phyloP scores from a whole-genome alignment of 64 coral and sea anemone genomes.

The Pocillopora verrucosa region DNA sequence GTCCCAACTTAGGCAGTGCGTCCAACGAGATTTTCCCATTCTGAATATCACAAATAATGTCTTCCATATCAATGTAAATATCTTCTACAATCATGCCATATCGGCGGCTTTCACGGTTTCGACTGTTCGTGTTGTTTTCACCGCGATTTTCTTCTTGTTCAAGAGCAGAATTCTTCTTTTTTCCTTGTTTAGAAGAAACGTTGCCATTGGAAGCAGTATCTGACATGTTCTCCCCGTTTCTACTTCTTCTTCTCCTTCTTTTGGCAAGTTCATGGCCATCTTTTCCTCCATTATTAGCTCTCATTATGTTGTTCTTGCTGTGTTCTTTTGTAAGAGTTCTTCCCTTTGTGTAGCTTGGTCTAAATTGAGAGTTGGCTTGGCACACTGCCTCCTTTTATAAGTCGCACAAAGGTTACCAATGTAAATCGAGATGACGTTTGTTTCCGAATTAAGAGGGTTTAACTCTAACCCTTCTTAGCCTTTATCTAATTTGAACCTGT shows the following conservation, averaged over 20 bases:
- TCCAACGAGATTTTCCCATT: constrained; percentile 25
- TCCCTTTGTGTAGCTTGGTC: neutral
- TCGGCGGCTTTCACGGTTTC: constrained; percentile 14
- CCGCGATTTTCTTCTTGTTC: constrained; percentile 13
- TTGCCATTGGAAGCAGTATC: neutral
- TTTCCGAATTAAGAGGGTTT: constrained; percentile 26
- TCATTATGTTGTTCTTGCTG: neutral
- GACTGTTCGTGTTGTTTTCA: constrained; percentile 2
- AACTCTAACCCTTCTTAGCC: constrained; percentile 14
- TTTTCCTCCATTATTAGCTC: neutral
- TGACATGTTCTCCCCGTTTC: neutral
- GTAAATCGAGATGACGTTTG: constrained; percentile 12
- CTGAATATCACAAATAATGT: constrained; percentile 37
- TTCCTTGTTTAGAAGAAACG: neutral
- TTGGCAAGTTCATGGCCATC: neutral
- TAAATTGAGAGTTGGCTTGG: neutral
- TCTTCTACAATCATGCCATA: constrained; percentile 46
- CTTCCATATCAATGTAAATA: constrained; percentile 20
- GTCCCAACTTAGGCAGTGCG: constrained; percentile 30
- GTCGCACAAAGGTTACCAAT: neutral
- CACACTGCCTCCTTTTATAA: neutral
- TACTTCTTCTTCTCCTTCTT: constrained; percentile 21
- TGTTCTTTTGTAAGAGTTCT: neutral
- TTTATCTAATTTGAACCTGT: constrained; percentile 39
- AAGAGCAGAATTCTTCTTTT: constrained; percentile 11